A percentile compares a stretch with the other conserved stretches of the same genome.
Evolutionary conservation across 2,113 vertebrate species (phyloP).

Genomic region (Emydocephalus ijimae): DNA sequence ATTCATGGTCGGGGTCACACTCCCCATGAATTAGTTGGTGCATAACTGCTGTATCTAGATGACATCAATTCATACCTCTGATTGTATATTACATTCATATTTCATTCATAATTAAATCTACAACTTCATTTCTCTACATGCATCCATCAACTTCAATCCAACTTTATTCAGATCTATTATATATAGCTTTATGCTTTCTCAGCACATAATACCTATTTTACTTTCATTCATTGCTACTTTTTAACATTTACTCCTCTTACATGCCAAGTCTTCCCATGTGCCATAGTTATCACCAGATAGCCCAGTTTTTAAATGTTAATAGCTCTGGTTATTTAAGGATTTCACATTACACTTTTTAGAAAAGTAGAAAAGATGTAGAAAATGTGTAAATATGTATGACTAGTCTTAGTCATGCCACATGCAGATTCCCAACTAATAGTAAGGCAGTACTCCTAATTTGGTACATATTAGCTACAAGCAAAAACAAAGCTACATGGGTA

Average conservation of each 20-base stretch:
- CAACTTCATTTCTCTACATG: background rate
- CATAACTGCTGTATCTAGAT: background rate
- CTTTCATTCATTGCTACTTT: background rate
- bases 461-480: background rate
- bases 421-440: background rate
- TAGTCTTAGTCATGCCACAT: background rate
- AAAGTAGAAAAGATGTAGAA: background rate
- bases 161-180: background rate
- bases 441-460: background rate
- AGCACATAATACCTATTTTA: background rate
- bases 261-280: background rate
- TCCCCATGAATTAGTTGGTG: background rate
- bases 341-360: background rate
- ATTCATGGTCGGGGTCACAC: background rate
- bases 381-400: background rate
- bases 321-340: background rate
- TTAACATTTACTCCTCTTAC: background rate
- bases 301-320: background rate
- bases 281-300: background rate
- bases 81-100: background rate
- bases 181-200: background rate
- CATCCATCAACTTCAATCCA: background rate
- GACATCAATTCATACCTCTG: background rate
- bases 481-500: background rate
- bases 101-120: background rate